phyloP scores from a whole-genome alignment of 2,888 invertebrate genomes.

The Encarsia formosa region DNA sequence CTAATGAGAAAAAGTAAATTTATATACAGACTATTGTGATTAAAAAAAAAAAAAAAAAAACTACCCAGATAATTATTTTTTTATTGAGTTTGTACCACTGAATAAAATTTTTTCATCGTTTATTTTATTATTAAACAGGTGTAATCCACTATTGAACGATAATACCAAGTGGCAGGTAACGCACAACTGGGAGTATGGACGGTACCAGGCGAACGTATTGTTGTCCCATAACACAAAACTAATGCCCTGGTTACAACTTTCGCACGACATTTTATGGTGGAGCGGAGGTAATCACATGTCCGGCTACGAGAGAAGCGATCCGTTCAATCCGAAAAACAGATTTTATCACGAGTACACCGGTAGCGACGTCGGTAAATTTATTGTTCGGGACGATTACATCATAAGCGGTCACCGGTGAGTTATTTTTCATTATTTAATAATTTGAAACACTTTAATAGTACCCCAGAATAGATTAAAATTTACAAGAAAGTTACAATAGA shows the following conservation, averaged over 20 bases:
- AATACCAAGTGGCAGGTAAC: constrained; percentile 50
- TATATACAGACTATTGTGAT: too few species aligned
- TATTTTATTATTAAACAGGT: constrained; percentile 30
- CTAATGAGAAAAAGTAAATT: too few species aligned
- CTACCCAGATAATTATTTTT: constrained; percentile 38
- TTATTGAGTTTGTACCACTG: constrained; percentile 33
- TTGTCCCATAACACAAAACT: constrained; percentile 52
- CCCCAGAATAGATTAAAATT: too few species aligned
- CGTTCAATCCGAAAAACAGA: constrained; percentile 36
- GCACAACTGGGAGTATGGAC: constrained; percentile 58
- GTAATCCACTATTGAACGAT: constrained; percentile 43
- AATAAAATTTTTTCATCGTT: neutral
- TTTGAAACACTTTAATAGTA: too few species aligned
- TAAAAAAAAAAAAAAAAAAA: too few species aligned
- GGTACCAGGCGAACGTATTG: constrained; percentile 52
- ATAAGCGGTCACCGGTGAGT: constrained; percentile 51
- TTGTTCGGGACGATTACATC: constrained; percentile 46
- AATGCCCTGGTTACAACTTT: constrained; percentile 57
- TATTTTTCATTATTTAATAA: neutral
- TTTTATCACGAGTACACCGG: constrained; percentile 34
- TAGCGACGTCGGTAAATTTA: constrained; percentile 53
- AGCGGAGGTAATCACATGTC: constrained; percentile 51
- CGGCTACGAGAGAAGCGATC: constrained; percentile 41
- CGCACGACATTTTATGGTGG: constrained; percentile 55
- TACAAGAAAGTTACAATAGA: too few species aligned